Evolutionary conservation across 2,113 vertebrate species (phyloP).

Genomic region (Microtus oregoni): DNA sequence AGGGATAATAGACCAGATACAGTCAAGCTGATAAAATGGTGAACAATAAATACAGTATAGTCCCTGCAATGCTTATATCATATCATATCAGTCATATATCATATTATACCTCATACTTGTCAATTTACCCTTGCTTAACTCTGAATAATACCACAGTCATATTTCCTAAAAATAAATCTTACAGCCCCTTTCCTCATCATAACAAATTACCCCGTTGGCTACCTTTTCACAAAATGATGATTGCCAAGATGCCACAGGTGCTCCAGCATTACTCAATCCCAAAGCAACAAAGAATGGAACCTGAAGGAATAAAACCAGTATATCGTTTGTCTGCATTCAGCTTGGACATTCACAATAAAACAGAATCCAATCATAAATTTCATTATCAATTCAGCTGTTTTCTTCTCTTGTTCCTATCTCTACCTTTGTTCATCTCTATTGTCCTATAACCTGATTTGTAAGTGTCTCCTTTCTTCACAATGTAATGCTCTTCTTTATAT

Average conservation of each 20-base stretch:
- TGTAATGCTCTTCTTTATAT: neutral
- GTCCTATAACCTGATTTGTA: neutral
- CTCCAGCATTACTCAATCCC: neutral
- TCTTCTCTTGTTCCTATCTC: neutral
- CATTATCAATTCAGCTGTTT: neutral
- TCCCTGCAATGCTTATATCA: neutral
- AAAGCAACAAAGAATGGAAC: neutral
- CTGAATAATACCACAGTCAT: neutral
- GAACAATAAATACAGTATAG: neutral
- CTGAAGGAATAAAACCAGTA: neutral
- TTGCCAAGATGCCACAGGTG: neutral
- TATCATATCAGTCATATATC: neutral
- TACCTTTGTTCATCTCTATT: neutral
- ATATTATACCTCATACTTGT: neutral
- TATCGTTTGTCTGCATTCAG: neutral
- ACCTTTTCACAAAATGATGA: neutral
- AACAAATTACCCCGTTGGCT: no score
- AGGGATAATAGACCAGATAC: neutral
- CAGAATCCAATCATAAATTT: neutral
- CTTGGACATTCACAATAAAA: neutral
- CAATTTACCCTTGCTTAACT: neutral
- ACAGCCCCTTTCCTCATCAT: neutral
- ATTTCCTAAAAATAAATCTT: neutral
- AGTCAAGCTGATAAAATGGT: neutral
- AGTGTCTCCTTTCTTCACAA: neutral